Percentiles rank a stretch among this genome's conserved stretches.
Evolutionary conservation across 53 echinoderm and acorn worm species (phyloP).

Genomic region (Hippasteria phrygiana): DNA sequence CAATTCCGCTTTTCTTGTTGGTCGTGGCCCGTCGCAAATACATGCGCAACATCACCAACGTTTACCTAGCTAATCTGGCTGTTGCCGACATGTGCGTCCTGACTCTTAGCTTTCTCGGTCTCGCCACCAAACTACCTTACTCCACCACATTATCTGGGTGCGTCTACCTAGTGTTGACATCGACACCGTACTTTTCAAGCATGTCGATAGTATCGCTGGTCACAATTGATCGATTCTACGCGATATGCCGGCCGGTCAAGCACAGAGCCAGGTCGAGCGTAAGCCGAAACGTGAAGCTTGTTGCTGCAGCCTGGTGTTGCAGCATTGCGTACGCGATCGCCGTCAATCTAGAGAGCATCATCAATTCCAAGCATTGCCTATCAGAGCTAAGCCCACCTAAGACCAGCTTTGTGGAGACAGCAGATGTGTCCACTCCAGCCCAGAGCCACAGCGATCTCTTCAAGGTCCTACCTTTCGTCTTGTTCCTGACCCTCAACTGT

Average conservation of each 20-base stretch:
- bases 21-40: not conserved
- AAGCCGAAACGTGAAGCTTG: not conserved
- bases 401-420: not conserved
- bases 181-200: not conserved
- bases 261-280: not conserved
- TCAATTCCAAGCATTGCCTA: not conserved
- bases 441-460: not conserved
- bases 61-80: conserved; percentile 7
- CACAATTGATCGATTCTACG: conserved; percentile 1
- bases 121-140: too few relatives aligned
- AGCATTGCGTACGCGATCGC: not conserved
- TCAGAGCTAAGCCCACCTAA: not conserved
- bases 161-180: too few relatives aligned
- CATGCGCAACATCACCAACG: not conserved
- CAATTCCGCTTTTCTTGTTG: not conserved
- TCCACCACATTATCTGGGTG: too few relatives aligned
- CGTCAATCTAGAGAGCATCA: not conserved
- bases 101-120: not conserved
- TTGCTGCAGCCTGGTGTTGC: not conserved
- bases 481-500: not conserved
- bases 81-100: not conserved
- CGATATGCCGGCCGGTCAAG: not conserved
- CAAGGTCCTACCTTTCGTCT: not conserved
- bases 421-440: not conserved
- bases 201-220: not conserved